phyloP scores from a whole-genome alignment of 2,113 vertebrate genomes.

The Agelaius tricolor region DNA sequence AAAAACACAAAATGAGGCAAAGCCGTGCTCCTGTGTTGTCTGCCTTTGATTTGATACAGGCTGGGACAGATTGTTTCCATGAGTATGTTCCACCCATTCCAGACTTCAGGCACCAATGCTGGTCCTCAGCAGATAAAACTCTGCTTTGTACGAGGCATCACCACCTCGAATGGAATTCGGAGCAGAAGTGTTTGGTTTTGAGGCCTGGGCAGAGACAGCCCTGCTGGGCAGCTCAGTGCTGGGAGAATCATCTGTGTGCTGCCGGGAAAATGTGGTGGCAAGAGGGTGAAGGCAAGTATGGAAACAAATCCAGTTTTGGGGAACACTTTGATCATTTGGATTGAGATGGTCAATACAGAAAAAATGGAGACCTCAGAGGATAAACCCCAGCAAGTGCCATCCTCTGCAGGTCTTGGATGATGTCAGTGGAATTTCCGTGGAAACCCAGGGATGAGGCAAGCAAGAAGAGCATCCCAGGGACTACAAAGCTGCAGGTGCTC shows the following conservation, averaged over 20 bases:
- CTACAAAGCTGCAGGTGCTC: neutral
- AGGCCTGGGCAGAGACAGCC: neutral
- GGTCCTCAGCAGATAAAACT: neutral
- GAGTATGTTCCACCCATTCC: neutral
- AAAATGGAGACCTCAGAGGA: neutral
- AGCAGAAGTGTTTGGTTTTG: neutral
- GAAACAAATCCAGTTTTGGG: neutral
- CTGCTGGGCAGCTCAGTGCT: neutral
- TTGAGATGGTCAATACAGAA: neutral
- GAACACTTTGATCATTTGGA: neutral
- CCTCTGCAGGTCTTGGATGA: neutral
- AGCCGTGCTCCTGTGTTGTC: neutral
- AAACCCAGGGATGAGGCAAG: neutral
- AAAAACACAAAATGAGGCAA: neutral
- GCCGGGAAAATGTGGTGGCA: neutral
- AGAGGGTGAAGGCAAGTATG: neutral
- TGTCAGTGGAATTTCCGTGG: neutral
- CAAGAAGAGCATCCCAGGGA: neutral
- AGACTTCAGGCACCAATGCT: neutral
- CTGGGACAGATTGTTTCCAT: neutral
- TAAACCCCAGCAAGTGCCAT: neutral
- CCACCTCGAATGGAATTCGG: fast-evolving
- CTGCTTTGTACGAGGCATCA: neutral
- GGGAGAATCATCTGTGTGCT: neutral
- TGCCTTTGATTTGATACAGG: neutral